Evolutionary conservation across 2,797 vertebrate genomes (phyloP).

Genomic region (Centropyge bicolor): DNA sequence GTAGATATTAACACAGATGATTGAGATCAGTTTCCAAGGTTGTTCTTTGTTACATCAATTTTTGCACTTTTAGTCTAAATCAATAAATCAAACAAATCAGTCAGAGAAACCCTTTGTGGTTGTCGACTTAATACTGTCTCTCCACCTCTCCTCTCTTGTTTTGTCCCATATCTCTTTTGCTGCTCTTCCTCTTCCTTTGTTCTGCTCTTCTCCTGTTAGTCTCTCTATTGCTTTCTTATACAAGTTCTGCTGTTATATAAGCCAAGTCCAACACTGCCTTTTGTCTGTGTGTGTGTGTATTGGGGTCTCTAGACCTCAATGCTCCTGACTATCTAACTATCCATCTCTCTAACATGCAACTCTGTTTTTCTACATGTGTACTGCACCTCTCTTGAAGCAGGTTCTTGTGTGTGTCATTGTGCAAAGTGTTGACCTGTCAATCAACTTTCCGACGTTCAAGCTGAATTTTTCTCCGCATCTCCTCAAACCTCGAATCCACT

Average conservation of each 20-base stretch:
- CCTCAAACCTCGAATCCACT: not conserved
- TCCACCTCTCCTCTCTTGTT: not conserved
- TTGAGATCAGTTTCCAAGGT: not conserved
- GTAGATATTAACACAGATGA: not conserved
- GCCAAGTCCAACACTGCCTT: constrained; percentile 32
- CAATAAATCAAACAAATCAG: not conserved
- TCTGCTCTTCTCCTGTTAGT: not conserved
- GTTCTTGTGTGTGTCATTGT: not conserved
- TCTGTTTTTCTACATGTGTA: not conserved
- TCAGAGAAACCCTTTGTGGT: not conserved
- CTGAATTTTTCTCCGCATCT: not conserved
- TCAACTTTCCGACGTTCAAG: not conserved
- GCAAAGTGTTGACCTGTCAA: not conserved
- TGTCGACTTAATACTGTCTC: not conserved
- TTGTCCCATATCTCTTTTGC: not conserved
- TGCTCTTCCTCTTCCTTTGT: constrained; percentile 5
- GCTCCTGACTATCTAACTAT: not conserved
- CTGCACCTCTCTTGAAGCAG: not conserved
- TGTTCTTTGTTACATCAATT: not conserved
- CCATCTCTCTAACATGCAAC: not conserved
- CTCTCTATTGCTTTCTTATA: constrained; percentile 30
- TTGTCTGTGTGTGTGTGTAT: constrained; percentile 1
- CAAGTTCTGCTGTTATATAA: constrained; percentile 56
- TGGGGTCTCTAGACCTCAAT: not conserved
- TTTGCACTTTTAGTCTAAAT: not conserved